Percentiles rank a stretch among this genome's conserved stretches.
Evolutionary conservation across 92 coral and sea anemone genomes (phyloP).

Genomic region (Bergia sp.): DNA sequence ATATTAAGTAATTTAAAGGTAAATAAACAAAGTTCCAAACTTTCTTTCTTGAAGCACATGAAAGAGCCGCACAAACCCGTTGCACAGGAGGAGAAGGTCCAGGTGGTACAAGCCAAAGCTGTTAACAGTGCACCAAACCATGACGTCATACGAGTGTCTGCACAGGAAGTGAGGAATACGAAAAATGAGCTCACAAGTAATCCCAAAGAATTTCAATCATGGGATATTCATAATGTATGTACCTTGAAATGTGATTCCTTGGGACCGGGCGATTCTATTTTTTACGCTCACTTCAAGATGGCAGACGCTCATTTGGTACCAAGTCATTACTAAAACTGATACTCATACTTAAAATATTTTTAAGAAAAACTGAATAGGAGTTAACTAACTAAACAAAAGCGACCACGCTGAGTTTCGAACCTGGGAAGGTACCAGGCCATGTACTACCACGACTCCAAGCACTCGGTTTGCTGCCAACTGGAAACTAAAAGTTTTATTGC

Average conservation of each 20-base stretch:
- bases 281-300: no score
- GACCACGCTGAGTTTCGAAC: no score
- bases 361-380: no score
- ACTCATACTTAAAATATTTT: no score
- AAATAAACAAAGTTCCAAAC: neutral
- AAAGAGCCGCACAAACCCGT: slow-evolving; percentile 7
- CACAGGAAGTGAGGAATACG: slow-evolving; percentile 26
- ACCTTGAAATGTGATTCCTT: neutral
- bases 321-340: no score
- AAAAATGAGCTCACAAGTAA: slow-evolving; percentile 23
- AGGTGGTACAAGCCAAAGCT: slow-evolving; percentile 21
- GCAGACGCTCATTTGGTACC: no score
- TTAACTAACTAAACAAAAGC: no score
- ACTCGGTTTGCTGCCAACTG: no score
- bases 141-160: slow-evolving; percentile 34
- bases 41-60: slow-evolving; percentile 36
- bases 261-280: no score
- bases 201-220: slow-evolving; percentile 40
- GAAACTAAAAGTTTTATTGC: no score
- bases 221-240: slow-evolving; percentile 44
- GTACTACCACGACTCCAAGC: no score
- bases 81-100: slow-evolving; percentile 7
- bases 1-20: neutral
- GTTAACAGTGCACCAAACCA: slow-evolving; percentile 40
- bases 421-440: no score